Evolutionary conservation across 2,797 vertebrate species (phyloP).

Genomic region (Prunella strophiata): DNA sequence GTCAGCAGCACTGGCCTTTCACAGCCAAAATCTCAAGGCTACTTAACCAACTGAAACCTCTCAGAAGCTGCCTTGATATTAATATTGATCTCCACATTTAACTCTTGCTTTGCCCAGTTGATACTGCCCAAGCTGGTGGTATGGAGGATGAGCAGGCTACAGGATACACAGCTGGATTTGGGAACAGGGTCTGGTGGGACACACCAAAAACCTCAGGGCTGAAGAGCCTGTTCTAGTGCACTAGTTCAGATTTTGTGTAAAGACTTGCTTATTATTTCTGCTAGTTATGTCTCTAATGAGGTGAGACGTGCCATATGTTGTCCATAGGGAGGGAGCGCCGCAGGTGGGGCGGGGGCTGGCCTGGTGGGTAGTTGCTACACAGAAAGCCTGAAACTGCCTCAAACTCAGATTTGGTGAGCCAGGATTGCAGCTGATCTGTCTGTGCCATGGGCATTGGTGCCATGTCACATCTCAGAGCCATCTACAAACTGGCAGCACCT

Average conservation of each 20-base stretch:
- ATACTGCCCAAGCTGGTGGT: rapidly evolving
- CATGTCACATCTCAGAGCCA: rapidly evolving
- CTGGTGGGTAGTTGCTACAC: not conserved
- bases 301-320: slow-evolving; percentile 65
- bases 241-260: not conserved
- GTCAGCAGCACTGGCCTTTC: not conserved
- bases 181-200: not conserved
- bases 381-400: not conserved
- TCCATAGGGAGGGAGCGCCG: slow-evolving; percentile 7
- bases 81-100: not conserved
- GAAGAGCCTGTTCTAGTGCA: not conserved
- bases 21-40: slow-evolving; percentile 14
- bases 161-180: not conserved
- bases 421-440: not conserved
- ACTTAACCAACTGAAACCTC: slow-evolving; percentile 6
- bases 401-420: not conserved
- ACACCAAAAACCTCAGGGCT: not conserved
- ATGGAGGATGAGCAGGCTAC: rapidly evolving
- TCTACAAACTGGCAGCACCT: not conserved
- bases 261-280: slow-evolving; percentile 59
- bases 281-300: slow-evolving; percentile 66
- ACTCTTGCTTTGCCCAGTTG: not conserved
- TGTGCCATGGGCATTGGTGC: not conserved
- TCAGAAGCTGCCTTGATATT: not conserved
- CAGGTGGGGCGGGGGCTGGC: not conserved